Conservation (phyloP, 2,888 invertebrate genomes). For the Amiota mariae region DNA sequence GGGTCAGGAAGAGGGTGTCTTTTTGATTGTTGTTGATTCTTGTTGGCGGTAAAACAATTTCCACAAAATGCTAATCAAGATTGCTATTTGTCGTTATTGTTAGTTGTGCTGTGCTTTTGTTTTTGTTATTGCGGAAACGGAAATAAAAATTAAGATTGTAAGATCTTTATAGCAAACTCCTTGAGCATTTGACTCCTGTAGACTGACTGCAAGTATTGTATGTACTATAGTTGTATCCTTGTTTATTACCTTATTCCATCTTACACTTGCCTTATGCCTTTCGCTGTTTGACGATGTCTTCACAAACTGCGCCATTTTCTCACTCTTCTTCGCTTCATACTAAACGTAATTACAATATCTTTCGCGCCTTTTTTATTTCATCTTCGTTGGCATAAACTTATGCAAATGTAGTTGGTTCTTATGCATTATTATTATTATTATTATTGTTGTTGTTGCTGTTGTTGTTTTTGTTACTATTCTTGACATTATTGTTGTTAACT, state of each 20-base stretch:
- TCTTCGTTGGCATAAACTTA: conserved; percentile 36
- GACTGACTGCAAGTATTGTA: background rate
- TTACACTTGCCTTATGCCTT: conserved; percentile 60
- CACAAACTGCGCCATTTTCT: conserved; percentile 33
- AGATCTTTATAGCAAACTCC: conserved; percentile 48
- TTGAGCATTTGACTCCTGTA: conserved; percentile 27
- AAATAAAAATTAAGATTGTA: conserved; percentile 55
- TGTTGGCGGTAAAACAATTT: conserved; percentile 26
- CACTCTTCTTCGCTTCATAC: background rate
- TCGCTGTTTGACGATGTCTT: background rate
- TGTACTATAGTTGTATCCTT: background rate
- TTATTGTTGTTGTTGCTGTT: background rate
- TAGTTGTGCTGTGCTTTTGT: conserved; percentile 7
- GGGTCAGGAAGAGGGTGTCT: conserved; percentile 10
- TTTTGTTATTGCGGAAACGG: conserved; percentile 17
- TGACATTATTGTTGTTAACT: conserved; percentile 46
- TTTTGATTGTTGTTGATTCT: too few species aligned
- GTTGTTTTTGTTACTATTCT: background rate
- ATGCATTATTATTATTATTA: background rate
- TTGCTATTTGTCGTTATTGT: background rate
- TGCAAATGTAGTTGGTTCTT: conserved; percentile 13
- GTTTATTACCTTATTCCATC: background rate
- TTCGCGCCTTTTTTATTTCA: conserved; percentile 28
- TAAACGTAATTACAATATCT: conserved; percentile 10
- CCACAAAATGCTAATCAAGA: conserved; percentile 38